Conservation (phyloP, 35 echinoderm and acorn worm genomes). For the Apostichopus californicus region DNA sequence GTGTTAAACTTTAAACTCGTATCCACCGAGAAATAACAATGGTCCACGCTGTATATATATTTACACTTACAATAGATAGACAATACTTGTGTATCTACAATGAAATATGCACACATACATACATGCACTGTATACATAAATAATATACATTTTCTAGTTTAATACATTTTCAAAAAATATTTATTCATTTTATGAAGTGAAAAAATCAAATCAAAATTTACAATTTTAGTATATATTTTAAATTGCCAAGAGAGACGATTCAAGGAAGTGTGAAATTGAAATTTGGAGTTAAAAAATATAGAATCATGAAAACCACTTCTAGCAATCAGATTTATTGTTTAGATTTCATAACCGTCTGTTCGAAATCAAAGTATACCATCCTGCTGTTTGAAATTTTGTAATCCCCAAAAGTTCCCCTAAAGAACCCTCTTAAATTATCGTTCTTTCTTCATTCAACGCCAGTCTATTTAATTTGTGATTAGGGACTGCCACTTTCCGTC, state of each 20-base stretch:
- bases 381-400: constrained; percentile 1
- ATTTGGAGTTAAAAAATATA: constrained; percentile 3
- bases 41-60: no score
- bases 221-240: not conserved
- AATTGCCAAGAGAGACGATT: constrained; percentile 8
- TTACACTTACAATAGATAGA: no score
- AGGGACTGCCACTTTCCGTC: constrained; percentile 33
- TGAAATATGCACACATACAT: no score
- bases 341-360: constrained; percentile 40
- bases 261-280: constrained; percentile 2
- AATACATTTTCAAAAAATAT: no score
- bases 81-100: no score
- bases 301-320: constrained; percentile 2
- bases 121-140: no score
- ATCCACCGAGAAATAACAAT: no score
- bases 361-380: not conserved
- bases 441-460: constrained; percentile 41
- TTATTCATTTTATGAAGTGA: no score
- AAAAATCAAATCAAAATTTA: not conserved
- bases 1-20: no score
- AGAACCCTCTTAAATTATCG: not conserved
- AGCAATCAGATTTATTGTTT: constrained; percentile 9
- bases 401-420: not conserved
- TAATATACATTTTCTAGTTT: no score
- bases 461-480: constrained; percentile 44